Base-by-base conservation (phyloP, 2,797 vertebrate genomes). In the Dicrostonyx torquatus region DNA sequence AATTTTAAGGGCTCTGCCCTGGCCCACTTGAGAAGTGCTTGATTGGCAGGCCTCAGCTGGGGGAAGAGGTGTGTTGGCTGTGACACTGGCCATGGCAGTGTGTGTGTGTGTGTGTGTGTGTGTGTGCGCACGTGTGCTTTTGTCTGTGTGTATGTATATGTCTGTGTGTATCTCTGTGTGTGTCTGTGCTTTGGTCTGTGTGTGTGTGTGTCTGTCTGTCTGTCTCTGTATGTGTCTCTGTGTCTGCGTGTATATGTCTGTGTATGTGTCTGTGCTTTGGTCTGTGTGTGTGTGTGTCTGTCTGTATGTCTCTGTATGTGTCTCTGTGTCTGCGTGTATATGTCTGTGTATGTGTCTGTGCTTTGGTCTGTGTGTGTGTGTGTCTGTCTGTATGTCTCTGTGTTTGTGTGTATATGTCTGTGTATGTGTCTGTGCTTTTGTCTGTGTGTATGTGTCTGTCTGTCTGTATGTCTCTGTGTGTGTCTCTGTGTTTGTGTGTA, bases 1-100 rank as follows among this genome's bases (percentile, higher is more conserved):
- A 92, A 95, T 95, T 93, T 90, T 95, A 97, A 98, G 93, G 94
- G 37, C 66, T 90, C 12, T 79, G 31, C 80, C 93, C 94, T 97
- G 87, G 45, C 43, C 86, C 62, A 68, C 86, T 92, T 66, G 72
- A 95, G 83, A 86, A 92, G 55, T 58, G 53, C 55, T 95, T 94
- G 76, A 87, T 73, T 92, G 93, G 62, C 85, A 92, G 89, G 88
- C 55, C 64, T 91, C 80, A 86, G 78, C 48, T 76, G 89, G 94
- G 62, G 24, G 64, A 96, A 53, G 87, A 72, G 77, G 77, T 55
- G 64, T 91, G n/a, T 88, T 94, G 89, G 37, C 86, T 50, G 53
- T 90, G 72, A 91, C 0, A 17, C 9, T 79, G 73, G 53, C 43
- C 55, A 70, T 34, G 62, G 62, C 48, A 58, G 12, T n/a, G 13